These are phyloP conservation scores for Yponomeuta plumbellus DNA, from an alignment of 2,888 invertebrate genomes.

Conservation along the genomic window DNA sequence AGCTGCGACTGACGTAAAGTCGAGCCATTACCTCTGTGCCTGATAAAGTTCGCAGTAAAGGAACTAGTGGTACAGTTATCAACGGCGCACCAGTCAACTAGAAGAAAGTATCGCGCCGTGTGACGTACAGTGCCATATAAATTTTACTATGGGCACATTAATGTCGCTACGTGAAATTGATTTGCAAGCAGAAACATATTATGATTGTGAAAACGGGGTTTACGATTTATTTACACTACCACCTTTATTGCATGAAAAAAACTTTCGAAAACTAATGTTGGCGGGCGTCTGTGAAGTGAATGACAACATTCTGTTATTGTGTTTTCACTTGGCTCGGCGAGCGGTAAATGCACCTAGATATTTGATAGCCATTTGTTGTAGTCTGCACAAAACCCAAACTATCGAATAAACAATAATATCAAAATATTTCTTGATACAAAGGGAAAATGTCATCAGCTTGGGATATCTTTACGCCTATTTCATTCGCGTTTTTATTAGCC, in stretches of 20 bases:
- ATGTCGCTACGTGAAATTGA: slow-evolving; percentile 76
- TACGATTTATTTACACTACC: slow-evolving; percentile 75
- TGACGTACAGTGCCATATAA: slow-evolving; percentile 73
- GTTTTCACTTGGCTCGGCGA: not conserved
- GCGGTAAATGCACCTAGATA: not conserved
- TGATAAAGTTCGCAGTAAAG: slow-evolving; percentile 5
- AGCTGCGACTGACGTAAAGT: not conserved
- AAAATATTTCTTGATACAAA: not conserved
- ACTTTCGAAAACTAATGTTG: slow-evolving; percentile 20
- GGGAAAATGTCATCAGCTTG: slow-evolving; percentile 6
- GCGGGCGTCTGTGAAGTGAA: not conserved
- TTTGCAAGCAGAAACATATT: slow-evolving; percentile 76
- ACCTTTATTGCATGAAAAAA: slow-evolving; percentile 47
- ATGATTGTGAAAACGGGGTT: slow-evolving; percentile 76
- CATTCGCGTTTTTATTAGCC: slow-evolving; percentile 45
- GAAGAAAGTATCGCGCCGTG: slow-evolving; percentile 55
- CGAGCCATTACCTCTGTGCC: not conserved
- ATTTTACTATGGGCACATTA: slow-evolving; percentile 75
- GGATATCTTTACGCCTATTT: slow-evolving; percentile 47
- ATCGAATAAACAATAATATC: not conserved
- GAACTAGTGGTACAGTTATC: slow-evolving; percentile 7
- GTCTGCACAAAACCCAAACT: not conserved
- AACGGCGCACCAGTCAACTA: slow-evolving; percentile 41
- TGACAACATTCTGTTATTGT: not conserved
- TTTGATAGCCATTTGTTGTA: not conserved